phyloP scores from a whole-genome alignment of 2,113 vertebrate genomes.

The Galeopterus variegatus region DNA sequence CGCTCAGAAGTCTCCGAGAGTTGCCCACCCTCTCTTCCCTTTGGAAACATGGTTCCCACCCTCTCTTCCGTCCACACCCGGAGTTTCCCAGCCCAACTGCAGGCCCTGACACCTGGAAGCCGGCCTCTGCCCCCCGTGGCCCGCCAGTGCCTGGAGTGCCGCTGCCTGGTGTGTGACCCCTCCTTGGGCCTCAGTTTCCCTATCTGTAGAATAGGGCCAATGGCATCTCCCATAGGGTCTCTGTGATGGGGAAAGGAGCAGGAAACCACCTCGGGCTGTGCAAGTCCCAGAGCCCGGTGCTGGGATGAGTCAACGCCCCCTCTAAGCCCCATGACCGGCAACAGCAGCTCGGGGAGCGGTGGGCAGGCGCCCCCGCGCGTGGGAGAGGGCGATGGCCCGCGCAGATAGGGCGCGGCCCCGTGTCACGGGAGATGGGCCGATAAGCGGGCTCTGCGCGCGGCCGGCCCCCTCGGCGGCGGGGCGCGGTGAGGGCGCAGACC shows the following conservation, averaged over 20 bases:
- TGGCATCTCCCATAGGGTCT: not conserved
- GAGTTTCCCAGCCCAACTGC: not conserved
- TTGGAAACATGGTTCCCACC: not conserved
- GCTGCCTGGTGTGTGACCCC: not conserved
- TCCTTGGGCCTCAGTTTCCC: not conserved
- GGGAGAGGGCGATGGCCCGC: slow-evolving; percentile 76
- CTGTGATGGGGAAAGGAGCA: not conserved
- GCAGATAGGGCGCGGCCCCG: slow-evolving; percentile 71
- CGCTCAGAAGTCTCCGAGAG: not conserved
- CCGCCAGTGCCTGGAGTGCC: not conserved
- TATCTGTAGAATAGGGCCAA: not conserved
- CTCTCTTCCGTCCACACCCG: not conserved
- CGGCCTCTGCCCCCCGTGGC: not conserved
- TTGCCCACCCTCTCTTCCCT: not conserved
- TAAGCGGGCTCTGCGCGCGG: not conserved
- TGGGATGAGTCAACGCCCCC: slow-evolving; percentile 25
- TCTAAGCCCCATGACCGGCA: not conserved
- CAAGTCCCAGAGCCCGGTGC: not conserved
- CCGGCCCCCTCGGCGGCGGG: not conserved
- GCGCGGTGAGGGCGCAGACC: too few relatives aligned
- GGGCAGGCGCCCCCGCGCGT: slow-evolving; percentile 21
- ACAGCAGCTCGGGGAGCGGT: not conserved
- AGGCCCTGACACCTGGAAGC: not conserved
- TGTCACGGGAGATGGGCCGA: slow-evolving; percentile 73
- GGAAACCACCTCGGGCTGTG: not conserved